phyloP scores from a whole-genome alignment of 2,113 vertebrate genomes.

The Platysteira castanea region DNA sequence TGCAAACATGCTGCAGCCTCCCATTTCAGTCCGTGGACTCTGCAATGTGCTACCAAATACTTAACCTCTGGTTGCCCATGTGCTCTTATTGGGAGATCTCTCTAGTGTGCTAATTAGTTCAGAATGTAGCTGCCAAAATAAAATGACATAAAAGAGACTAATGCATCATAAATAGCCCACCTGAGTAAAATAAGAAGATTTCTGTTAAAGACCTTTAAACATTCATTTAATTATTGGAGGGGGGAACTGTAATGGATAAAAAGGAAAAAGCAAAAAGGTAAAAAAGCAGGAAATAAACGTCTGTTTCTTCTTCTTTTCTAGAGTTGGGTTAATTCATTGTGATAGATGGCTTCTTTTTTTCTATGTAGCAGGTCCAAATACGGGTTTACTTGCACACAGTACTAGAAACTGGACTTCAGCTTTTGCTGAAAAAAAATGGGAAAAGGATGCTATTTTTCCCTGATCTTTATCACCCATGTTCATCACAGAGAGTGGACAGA shows the following conservation, averaged over 20 bases:
- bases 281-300: neutral
- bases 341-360: neutral
- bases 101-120: conserved; percentile 38
- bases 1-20: conserved; percentile 18
- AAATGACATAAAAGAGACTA: neutral
- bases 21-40: neutral
- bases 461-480: neutral
- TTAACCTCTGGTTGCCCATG: conserved; percentile 43
- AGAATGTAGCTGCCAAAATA: conserved; percentile 6
- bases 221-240: neutral
- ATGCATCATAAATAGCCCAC: conserved; percentile 20
- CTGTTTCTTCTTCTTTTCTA: neutral
- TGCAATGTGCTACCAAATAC: neutral
- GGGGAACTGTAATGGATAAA: neutral
- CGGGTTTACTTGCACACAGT: rapidly evolving
- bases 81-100: neutral
- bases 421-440: neutral
- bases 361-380: neutral
- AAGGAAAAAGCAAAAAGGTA: neutral
- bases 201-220: neutral
- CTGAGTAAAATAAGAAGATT: conserved; percentile 32
- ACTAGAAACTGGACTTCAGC: neutral
- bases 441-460: neutral
- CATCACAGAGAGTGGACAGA: neutral
- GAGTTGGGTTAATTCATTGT: neutral